Percentiles rank a stretch among this genome's conserved stretches.
These are phyloP conservation scores for Drosophila paramelanica DNA, from an alignment of 2,888 invertebrate species.

Conservation along the genomic window DNA sequence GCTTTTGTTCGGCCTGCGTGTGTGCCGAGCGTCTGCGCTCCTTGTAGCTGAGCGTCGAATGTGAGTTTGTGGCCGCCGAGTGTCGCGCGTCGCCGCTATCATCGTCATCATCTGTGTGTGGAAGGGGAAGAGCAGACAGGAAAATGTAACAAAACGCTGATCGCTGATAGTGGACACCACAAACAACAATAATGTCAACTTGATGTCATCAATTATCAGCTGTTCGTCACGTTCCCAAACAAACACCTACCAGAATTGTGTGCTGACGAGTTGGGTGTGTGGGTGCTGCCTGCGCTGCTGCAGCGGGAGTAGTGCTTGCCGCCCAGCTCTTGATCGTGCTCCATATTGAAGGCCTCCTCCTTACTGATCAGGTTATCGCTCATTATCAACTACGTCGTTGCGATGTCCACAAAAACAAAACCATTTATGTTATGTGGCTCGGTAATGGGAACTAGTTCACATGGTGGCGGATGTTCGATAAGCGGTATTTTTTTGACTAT, in stretches of 20 bases:
- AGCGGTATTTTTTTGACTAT: neutral
- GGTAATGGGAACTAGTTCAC: conserved; percentile 11
- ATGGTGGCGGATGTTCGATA: conserved; percentile 21
- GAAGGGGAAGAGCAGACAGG: conserved; percentile 17
- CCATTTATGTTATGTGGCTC: conserved; percentile 12
- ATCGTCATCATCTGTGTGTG: conserved; percentile 87
- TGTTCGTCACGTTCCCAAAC: conserved; percentile 34
- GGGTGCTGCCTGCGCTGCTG: conserved; percentile 91
- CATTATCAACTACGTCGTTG: conserved; percentile 71
- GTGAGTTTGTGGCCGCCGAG: conserved; percentile 69
- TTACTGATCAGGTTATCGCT: conserved; percentile 61
- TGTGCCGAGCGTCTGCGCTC: conserved; percentile 97
- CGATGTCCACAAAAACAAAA: conserved; percentile 58
- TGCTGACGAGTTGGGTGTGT: conserved; percentile 92
- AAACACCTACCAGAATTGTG: conserved; percentile 89
- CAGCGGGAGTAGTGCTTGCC: conserved; percentile 89
- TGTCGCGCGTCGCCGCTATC: conserved; percentile 87
- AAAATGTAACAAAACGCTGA: conserved; percentile 42
- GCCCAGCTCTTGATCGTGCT: conserved; percentile 85
- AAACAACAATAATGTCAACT: conserved; percentile 33
- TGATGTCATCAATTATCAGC: conserved; percentile 57
- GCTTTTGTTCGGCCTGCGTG: conserved; percentile 97
- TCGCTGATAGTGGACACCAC: conserved; percentile 49
- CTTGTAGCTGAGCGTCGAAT: conserved; percentile 92
- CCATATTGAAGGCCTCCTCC: conserved; percentile 77